These are phyloP conservation scores for Platerodrilus igneus DNA, from an alignment of 2,888 invertebrate species.

Conservation along the genomic window DNA sequence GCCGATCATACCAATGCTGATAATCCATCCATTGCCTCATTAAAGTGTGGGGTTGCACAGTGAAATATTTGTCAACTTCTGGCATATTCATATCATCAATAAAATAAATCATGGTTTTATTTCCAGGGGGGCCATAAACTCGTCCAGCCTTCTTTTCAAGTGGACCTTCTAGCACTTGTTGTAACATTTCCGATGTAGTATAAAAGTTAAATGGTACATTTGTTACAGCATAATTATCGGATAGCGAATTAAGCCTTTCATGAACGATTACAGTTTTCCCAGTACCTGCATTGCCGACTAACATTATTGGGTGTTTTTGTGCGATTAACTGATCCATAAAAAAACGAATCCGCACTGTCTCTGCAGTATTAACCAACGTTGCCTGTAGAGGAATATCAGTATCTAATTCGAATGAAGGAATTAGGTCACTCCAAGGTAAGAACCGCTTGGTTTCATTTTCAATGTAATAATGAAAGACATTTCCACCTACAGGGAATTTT, in stretches of 20 bases:
- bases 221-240: conserved; percentile 74
- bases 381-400: conserved; percentile 78
- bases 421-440: conserved; percentile 79
- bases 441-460: conserved; percentile 83
- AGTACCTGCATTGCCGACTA: conserved; percentile 84
- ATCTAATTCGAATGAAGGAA: conserved; percentile 76
- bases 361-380: conserved; percentile 76
- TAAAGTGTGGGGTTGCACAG: conserved; percentile 92
- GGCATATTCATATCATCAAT: conserved; percentile 98
- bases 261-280: conserved; percentile 91
- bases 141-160: conserved; percentile 93
- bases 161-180: conserved; percentile 82
- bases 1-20: conserved; percentile 91
- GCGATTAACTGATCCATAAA: conserved; percentile 82
- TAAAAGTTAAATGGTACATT: conserved; percentile 95
- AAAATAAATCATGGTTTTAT: conserved; percentile 87
- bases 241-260: conserved; percentile 70
- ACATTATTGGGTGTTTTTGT: conserved; percentile 79
- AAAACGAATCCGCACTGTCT: conserved; percentile 81
- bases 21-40: conserved; percentile 92
- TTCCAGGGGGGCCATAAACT: conserved; percentile 91
- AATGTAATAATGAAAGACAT: conserved; percentile 85
- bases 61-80: conserved; percentile 89
- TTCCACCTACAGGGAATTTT: conserved; percentile 79
- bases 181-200: conserved; percentile 89